Evolutionary conservation across 2,888 invertebrate genomes (phyloP).

Genomic region (Pachycephus smyrnensis): DNA sequence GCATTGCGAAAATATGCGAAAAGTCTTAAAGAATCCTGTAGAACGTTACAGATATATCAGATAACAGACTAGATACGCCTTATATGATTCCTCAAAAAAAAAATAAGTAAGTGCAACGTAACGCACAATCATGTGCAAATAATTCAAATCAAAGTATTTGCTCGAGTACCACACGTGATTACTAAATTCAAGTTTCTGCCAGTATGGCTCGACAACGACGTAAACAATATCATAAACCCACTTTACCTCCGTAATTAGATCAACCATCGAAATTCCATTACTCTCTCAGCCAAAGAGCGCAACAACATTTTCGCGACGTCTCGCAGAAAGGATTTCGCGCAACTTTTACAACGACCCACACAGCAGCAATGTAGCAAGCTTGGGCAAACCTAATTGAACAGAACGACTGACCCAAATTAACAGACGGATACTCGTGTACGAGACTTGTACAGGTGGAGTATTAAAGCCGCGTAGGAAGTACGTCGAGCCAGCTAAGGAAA

Average conservation of each 20-base stretch:
- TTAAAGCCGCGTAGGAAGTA: not conserved
- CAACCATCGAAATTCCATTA: not conserved
- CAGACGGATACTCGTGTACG: slow-evolving; percentile 27
- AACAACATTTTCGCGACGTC: not conserved
- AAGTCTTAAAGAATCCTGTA: too few relatives aligned
- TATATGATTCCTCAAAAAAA: too few relatives aligned
- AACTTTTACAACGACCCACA: not conserved
- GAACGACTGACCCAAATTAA: slow-evolving; percentile 45
- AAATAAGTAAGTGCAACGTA: too few relatives aligned
- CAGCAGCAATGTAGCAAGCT: slow-evolving; percentile 32
- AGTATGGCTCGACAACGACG: too few relatives aligned
- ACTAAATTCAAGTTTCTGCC: too few relatives aligned
- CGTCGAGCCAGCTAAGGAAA: slow-evolving; percentile 24
- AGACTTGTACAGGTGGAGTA: not conserved
- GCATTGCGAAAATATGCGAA: too few relatives aligned
- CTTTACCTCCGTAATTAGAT: not conserved
- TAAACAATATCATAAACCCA: not conserved
- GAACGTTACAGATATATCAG: too few relatives aligned
- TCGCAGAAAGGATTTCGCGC: not conserved
- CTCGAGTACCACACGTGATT: too few relatives aligned
- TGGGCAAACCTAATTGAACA: slow-evolving; percentile 43
- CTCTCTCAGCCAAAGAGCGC: too few relatives aligned
- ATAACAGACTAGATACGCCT: too few relatives aligned
- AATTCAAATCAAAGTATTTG: too few relatives aligned
- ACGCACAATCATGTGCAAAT: too few relatives aligned